phyloP scores from a whole-genome alignment of 2,113 vertebrate genomes.

The Sorex araneus region DNA sequence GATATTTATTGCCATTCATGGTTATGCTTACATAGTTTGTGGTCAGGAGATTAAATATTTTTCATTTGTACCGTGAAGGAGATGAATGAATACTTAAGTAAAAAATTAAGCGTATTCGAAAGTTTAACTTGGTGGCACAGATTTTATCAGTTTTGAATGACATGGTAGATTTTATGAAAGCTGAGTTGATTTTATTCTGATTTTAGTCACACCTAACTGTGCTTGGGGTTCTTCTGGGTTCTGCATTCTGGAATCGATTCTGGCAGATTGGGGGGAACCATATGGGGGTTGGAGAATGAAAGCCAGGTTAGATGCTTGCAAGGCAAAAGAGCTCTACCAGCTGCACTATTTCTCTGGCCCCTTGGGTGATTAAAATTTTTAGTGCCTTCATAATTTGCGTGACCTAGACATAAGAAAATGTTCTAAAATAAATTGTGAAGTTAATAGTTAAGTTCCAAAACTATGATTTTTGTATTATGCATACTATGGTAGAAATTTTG shows the following conservation, averaged over 20 bases:
- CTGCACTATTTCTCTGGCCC: too few species aligned
- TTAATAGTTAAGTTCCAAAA: constrained; percentile 50
- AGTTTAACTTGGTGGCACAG: constrained; percentile 23
- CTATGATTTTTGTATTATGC: neutral
- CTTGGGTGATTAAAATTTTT: neutral
- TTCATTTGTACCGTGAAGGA: constrained; percentile 38
- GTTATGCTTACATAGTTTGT: constrained; percentile 3
- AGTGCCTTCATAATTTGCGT: constrained; percentile 49
- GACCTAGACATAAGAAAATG: constrained; percentile 1
- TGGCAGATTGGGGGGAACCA: too few species aligned
- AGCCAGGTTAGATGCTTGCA: neutral
- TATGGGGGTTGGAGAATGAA: too few species aligned
- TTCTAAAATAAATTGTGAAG: constrained; percentile 15
- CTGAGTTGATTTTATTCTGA: too few species aligned
- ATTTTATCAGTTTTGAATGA: constrained; percentile 49
- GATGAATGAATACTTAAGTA: constrained; percentile 45
- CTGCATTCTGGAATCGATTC: too few species aligned
- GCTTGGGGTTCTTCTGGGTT: too few species aligned
- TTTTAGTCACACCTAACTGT: too few species aligned
- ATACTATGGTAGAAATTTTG: constrained; percentile 20
- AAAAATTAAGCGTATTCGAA: constrained; percentile 19
- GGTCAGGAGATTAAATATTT: neutral
- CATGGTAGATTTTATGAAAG: constrained; percentile 34
- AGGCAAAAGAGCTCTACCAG: neutral
- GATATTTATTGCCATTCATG: neutral